Evolutionary conservation across 2,888 invertebrate species (phyloP).

Genomic region (Phanerotoma sp.): DNA sequence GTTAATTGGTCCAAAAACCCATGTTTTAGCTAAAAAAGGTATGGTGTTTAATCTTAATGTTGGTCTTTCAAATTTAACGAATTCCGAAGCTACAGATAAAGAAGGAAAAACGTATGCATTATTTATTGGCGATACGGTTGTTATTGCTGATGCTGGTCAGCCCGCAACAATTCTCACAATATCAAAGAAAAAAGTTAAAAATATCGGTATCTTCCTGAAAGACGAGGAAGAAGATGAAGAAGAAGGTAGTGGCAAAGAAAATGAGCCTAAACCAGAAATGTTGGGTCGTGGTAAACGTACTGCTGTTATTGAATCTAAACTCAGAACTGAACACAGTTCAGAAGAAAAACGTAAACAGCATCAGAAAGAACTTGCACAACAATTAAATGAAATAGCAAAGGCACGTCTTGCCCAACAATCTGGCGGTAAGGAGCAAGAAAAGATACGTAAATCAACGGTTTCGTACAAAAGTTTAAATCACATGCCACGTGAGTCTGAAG

Average conservation of each 20-base stretch:
- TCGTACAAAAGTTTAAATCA: conserved; percentile 92
- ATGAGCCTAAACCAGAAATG: conserved; percentile 67
- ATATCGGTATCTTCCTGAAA: conserved; percentile 92
- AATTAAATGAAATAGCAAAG: conserved; percentile 89
- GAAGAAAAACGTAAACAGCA: conserved; percentile 97
- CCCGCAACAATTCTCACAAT: conserved; percentile 86
- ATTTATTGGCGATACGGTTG: conserved; percentile 96
- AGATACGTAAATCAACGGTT: conserved; percentile 89
- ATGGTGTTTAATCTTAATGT: conserved; percentile 97
- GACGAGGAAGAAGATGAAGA: conserved; percentile 79
- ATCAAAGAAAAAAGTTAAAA: conserved; percentile 93
- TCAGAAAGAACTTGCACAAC: conserved; percentile 90
- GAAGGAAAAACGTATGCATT: conserved; percentile 90
- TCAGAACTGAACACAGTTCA: conserved; percentile 90
- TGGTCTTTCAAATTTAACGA: conserved; percentile 83
- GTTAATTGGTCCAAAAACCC: conserved; percentile 88
- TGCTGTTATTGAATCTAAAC: conserved; percentile 89
- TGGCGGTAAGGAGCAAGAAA: conserved; percentile 82
- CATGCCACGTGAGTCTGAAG: conserved; percentile 92
- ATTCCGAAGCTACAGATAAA: conserved; percentile 79
- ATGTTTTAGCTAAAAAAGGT: conserved; percentile 77
- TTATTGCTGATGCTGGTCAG: conserved; percentile 82
- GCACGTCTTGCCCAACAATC: conserved; percentile 88
- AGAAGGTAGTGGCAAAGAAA: conserved; percentile 63
- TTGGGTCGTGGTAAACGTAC: conserved; percentile 81